Evolutionary conservation across 2,888 invertebrate species (phyloP).

Genomic region (Andrena bicolor): DNA sequence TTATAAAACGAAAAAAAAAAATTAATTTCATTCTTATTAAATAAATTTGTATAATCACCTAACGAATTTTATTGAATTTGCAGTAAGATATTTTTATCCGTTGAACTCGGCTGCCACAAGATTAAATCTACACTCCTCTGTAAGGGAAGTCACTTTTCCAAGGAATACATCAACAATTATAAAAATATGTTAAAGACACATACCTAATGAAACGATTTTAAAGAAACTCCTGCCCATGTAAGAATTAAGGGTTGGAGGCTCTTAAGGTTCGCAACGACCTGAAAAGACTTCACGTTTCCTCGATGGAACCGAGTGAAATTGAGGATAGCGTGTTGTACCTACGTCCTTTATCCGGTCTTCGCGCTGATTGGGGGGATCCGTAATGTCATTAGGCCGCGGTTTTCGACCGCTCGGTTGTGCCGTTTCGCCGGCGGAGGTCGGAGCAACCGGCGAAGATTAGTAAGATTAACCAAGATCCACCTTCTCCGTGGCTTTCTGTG

Average conservation of each 20-base stretch:
- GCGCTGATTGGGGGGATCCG: slow-evolving; percentile 69
- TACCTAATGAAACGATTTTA: neutral
- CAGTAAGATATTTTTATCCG: too few relatives aligned
- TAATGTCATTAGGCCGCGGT: slow-evolving; percentile 71
- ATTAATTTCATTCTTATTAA: too few relatives aligned
- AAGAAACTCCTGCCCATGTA: neutral
- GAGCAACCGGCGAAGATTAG: slow-evolving; percentile 74
- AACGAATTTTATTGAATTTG: too few relatives aligned
- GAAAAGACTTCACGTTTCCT: slow-evolving; percentile 27
- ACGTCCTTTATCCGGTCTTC: slow-evolving; percentile 51
- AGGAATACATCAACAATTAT: too few relatives aligned
- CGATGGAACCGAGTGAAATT: slow-evolving; percentile 35
- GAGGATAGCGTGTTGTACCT: slow-evolving; percentile 32
- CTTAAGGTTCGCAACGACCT: neutral
- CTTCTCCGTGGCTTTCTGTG: slow-evolving; percentile 51
- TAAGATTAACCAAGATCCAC: slow-evolving; percentile 76
- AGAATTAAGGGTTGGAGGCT: neutral
- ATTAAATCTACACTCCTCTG: too few relatives aligned
- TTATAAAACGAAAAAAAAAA: too few relatives aligned
- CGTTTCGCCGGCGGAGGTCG: slow-evolving; percentile 49
- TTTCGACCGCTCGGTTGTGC: slow-evolving; percentile 53
- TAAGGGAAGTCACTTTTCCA: too few relatives aligned
- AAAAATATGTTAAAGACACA: too few relatives aligned
- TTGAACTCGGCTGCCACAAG: too few relatives aligned
- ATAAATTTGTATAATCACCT: too few relatives aligned